Conservation (phyloP, 2,797 vertebrate genomes). For the Trematomus bernacchii region DNA sequence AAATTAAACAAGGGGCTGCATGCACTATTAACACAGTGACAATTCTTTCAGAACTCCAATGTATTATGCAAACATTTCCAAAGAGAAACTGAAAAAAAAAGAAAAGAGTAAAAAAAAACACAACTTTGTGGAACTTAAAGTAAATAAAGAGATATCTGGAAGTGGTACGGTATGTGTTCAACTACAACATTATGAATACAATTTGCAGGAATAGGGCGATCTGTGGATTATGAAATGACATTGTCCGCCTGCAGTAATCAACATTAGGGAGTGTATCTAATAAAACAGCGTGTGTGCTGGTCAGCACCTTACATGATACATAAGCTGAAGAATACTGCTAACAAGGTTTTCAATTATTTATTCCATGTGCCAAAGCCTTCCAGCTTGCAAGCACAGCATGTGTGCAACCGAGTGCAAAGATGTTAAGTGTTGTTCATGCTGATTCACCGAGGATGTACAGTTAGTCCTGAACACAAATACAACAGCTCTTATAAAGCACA, state of each 20-base stretch:
- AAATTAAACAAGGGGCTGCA: slow-evolving; percentile 26
- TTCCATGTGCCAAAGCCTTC: slow-evolving; percentile 6
- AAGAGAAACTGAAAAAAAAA: background rate
- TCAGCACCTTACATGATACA: slow-evolving; percentile 32
- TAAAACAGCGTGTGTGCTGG: slow-evolving; percentile 16
- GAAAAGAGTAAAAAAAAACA: background rate
- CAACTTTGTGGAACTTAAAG: background rate
- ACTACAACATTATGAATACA: slow-evolving; percentile 2
- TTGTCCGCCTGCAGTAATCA: slow-evolving; percentile 24
- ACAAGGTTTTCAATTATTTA: slow-evolving; percentile 23
- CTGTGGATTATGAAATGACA: slow-evolving; percentile 45
- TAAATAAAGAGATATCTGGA: slow-evolving; percentile 9
- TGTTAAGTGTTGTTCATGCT: slow-evolving; percentile 13
- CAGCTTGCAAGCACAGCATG: slow-evolving; percentile 16
- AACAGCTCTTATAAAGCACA: background rate
- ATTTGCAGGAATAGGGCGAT: slow-evolving; percentile 27
- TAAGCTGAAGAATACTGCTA: slow-evolving; percentile 7
- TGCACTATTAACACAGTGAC: background rate
- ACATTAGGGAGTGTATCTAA: slow-evolving; percentile 32
- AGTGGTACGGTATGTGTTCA: background rate
- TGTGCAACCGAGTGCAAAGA: slow-evolving; percentile 3
- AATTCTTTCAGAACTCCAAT: background rate
- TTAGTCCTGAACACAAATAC: background rate
- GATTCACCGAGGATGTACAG: background rate
- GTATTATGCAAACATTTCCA: background rate